Evolutionary conservation across 2,797 vertebrate genomes (phyloP), one percentile per base, ranked within the genome.

Genomic region (Sarcoramphus papa): DNA sequence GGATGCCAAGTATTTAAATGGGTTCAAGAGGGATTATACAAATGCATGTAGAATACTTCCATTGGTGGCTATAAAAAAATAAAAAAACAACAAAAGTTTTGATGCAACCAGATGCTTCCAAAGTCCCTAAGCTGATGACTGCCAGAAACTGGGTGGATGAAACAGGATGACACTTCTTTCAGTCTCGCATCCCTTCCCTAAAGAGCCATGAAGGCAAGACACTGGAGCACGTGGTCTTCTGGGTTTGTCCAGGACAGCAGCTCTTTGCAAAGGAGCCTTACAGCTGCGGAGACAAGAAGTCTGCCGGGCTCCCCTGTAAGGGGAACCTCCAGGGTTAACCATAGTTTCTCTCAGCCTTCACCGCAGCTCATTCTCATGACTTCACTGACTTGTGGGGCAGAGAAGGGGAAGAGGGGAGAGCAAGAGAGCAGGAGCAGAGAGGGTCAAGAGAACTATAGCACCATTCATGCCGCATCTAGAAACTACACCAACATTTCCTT

Each of bases 1-100:
- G 56, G 72, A 82, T 87, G 95, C 95, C 95, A 96, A 95, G 81
- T 92, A 81, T 92, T 97, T 93, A 88, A 96, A 94, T 70, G 80
- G 68, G 43, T 93, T 97, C 92, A 95, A 93, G 89, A 91, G 63
- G 88, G 92, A 95, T 95, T 94, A 83, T 33, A 85, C 56, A 85
- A 94, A 95, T 27, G 88, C 51, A 20, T 91, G 91, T 56, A 87
- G 63, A 93, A 87, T 83, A 48, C 81, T 79, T 87, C 86, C 56
- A 82, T 9, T 74, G 92, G 60, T 30, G 37, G 64, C 70, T 89
- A 77, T 77, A 62, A 92, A 95, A 88, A 88, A 87, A 47, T 60
- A 56, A 53, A 53, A 33, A 50, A 63, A 8, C 54, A 62, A 27
- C 33, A 75, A 9, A 82, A 85, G 70, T 94, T 93, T 82, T 74